Base-by-base conservation (phyloP, 2,113 vertebrate genomes). In the Hippolais icterina region DNA sequence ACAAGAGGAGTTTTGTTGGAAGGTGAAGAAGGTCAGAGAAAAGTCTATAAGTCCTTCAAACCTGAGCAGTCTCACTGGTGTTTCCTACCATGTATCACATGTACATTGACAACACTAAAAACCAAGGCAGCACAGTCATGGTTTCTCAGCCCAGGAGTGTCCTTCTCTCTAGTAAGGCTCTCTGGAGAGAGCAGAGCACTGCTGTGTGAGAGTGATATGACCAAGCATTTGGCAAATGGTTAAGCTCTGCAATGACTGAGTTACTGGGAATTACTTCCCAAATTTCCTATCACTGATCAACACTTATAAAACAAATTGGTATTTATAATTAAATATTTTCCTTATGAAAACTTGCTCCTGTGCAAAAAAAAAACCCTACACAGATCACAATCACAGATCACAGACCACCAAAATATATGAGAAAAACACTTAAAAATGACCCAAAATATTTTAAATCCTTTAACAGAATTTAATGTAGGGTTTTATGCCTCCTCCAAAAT, bases 51-150 rank as follows among this genome's bases (percentile, higher is more conserved):
- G 20, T 22, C 20, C 37, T 82, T 68, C 42, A 86, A 71, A 74
- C 2, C 5, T 1, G 4, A 68, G 47, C 15, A 33, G 27, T 37
- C 17, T 64, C 1, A 0, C 31, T n/a, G 19, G 29, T 53, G 10
- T 56, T 71, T 87, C 35, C 71, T 72, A 39, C 13, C 15, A 37
- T 6, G 11, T 13, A 19, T 24, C 31, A 37, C 18, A 29, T 4
- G 12, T 37, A 18, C 4, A 13, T 8, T 1, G 0, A 61, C 35
- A 20, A 28, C 23, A 15, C 14, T 15, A 23, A 61, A 37, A 72
- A 15, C 7, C 61, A 52, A 69, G 5, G 42, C 31, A 83, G 8
- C 44, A 33, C 11, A 21, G 21, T 21, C 16, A 49, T 11, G 25
- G 25, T 54, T 93, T 88, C 37, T 81, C 39, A 63, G 18, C 3